These are phyloP conservation scores for Irena cyanogastra DNA, from an alignment of 2,113 vertebrate genomes.

Conservation along the genomic window DNA sequence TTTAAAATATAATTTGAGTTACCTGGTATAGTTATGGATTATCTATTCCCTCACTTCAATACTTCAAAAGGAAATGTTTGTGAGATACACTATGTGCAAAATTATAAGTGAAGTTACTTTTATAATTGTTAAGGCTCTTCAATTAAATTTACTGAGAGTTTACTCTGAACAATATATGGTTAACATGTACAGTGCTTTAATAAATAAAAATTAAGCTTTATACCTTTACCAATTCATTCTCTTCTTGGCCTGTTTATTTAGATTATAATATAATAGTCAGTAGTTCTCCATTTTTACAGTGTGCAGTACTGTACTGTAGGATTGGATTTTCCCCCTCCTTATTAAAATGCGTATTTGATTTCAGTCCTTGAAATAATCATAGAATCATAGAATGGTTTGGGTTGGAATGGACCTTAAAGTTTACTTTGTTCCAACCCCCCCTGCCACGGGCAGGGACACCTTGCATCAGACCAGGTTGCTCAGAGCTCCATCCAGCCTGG, in stretches of 20 bases:
- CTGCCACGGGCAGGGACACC: fast-evolving
- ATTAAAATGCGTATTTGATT: not conserved
- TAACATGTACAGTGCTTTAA: not conserved
- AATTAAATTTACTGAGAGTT: not conserved
- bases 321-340: not conserved
- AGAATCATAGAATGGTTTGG: not conserved
- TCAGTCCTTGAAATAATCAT: not conserved
- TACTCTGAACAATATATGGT: not conserved
- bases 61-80: not conserved
- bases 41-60: not conserved
- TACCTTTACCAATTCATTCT: not conserved
- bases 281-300: not conserved
- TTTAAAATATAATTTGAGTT: not conserved
- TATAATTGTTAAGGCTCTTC: not conserved
- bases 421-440: not conserved
- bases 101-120: not conserved
- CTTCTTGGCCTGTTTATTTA: not conserved
- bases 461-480: not conserved
- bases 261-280: not conserved
- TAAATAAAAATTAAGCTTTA: not conserved
- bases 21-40: fast-evolving
- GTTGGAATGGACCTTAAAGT: not conserved
- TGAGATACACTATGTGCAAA: not conserved
- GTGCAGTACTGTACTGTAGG: not conserved
- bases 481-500: not conserved